A percentile compares a stretch with the other conserved stretches of the same genome.
Evolutionary conservation across 2,797 vertebrate species (phyloP).

Genomic region (Myripristis murdjan): DNA sequence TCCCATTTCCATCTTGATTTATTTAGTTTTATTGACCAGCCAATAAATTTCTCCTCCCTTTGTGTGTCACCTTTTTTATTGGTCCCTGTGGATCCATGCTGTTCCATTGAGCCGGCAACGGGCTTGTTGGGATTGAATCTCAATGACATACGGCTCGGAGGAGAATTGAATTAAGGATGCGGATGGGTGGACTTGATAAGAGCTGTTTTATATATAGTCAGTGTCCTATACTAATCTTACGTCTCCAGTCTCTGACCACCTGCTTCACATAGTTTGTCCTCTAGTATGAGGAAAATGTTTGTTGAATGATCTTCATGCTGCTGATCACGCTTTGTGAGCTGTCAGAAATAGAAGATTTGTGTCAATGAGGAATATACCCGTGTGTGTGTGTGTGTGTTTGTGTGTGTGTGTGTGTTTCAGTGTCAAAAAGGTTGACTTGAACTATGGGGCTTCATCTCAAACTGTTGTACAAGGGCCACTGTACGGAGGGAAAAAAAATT

Average conservation of each 20-base stretch:
- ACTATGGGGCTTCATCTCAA: background rate
- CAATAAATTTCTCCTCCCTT: slow-evolving; percentile 58
- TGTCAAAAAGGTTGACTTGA: background rate
- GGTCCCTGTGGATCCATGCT: slow-evolving; percentile 49
- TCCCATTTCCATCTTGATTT: slow-evolving; percentile 51
- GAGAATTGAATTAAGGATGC: slow-evolving; percentile 35
- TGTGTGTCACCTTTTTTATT: slow-evolving; percentile 56
- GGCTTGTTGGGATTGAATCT: slow-evolving; percentile 42
- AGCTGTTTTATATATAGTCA: slow-evolving; percentile 25
- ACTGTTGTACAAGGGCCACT: too few relatives aligned
- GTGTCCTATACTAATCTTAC: background rate
- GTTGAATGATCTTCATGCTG: background rate
- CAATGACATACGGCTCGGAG: slow-evolving; percentile 46
- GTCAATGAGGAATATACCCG: background rate
- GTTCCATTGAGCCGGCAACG: slow-evolving; percentile 32
- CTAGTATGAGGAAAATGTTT: background rate
- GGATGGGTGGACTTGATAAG: slow-evolving; percentile 16
- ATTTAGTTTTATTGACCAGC: slow-evolving; percentile 55
- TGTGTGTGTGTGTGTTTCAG: background rate
- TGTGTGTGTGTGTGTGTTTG: too few relatives aligned
- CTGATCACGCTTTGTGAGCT: background rate
- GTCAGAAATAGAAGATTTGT: background rate
- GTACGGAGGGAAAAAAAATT: too few relatives aligned
- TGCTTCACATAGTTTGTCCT: too few relatives aligned
- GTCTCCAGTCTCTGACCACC: background rate